Base-by-base conservation (phyloP, 2,888 invertebrate genomes). In the Parapristionchus giblindavisi region DNA sequence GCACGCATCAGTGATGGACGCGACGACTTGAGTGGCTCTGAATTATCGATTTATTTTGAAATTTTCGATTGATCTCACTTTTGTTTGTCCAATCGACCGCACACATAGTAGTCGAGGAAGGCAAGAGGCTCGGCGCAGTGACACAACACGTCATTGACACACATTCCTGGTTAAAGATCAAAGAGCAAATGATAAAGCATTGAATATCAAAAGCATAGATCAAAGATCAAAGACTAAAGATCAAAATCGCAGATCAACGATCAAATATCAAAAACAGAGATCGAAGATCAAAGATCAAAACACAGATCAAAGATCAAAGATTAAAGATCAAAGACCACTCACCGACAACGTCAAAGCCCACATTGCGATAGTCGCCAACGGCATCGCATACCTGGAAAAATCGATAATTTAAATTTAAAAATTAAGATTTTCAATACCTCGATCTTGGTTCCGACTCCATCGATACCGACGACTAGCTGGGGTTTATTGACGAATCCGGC, bases 91-190 rank as follows among this genome's bases (percentile, higher is more conserved):
- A 99, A 90, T 72, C 92, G 91, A 0, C 96, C 95, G 87, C 94
- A 94, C 32, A 97, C 96, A 89, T 95, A 95, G 89, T 98, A 98
- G 91, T 99, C 98, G 27, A 99, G 90, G 90, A 99, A 98, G 83
- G 94, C 96, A 81, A 99, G 91, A 0, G 98, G 96, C 85, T 95
- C 94, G 0, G 96, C 98, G 60, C 96, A 97, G 78, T 95, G 94
- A 81, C 95, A 95, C 66, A 99, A 90, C 71, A 98, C 92, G 89
- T 98, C 96, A 90, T 99, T 99, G 61, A 94, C 96, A 88, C 96
- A 96, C 95, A 97, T 96, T 4, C 97, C 71, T 60, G 38, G 6
- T 14, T 48, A 48, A 48, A 21, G 21, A 14, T 14, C 48, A 11
- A 21, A 48, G 14, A 48, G 48, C 48, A 48, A 11, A 48, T 48